Evolutionary conservation across 2,888 invertebrate species (phyloP), one percentile per base, ranked within the genome.

Genomic region (Andrena bicolor): DNA sequence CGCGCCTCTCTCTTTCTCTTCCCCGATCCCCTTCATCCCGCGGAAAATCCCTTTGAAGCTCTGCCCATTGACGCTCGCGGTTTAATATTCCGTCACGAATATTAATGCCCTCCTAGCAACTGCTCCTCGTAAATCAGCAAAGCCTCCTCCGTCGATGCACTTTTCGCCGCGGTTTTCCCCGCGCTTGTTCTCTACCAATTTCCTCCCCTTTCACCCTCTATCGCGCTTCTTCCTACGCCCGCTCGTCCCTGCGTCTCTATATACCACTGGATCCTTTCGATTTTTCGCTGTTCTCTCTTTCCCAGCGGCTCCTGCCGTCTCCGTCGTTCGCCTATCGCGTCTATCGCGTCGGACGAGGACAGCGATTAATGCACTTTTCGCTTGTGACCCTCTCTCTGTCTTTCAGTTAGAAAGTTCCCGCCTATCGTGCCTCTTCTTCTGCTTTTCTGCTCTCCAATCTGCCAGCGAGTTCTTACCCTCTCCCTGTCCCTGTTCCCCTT

Each of bases 31-130:
- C 30, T 35, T 28, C 74, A 13, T 16, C 53, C 30, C 69, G 69
- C 41, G 80, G 86, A 77, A 89, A 88, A 88, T 88, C 87, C 75
- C 87, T 85, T 89, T 88, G 87, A 86, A 81, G 81, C 83, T 84
- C 76, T 79, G 82, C 82, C 85, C 85, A 88, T 88, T 88, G 88
- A 88, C 86, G 88, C 82, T 82, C 86, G 86, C 84, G 89, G 88
- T 88, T 88, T 88, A 88, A 88, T 88, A 88, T 88, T 85, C 89
- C 83, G 88, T 87, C 88, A 86, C 85, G 88, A 83, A 88, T 88
- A 88, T 88, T 88, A 88, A 88, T 87, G 88, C 84, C 84, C 89
- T 87, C 80, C 84, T 80, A 81, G 85, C 83, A 85, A 84, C 88
- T 83, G 80, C 86, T 79, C 70, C 86, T 76, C 89, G 87, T 88